Percentiles rank a stretch among this genome's conserved stretches.
phyloP scores from a whole-genome alignment of 2,888 invertebrate species.

The Molorchus minor region DNA sequence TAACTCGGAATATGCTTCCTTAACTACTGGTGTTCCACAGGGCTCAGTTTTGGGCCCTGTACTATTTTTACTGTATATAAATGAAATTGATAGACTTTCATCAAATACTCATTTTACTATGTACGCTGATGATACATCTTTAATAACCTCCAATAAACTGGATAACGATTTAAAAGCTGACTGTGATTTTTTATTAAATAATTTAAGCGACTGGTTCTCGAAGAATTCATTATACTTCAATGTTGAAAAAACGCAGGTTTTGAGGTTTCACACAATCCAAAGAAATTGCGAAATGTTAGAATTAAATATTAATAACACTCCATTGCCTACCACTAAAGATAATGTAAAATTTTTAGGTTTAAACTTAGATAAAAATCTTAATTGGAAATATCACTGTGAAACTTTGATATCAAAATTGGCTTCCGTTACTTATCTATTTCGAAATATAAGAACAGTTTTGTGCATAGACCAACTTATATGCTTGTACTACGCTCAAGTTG shows the following conservation, averaged over 20 bases:
- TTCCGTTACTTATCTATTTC: neutral
- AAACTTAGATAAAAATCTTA: neutral
- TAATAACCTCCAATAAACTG: neutral
- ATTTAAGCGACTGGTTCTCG: neutral
- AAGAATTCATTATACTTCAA: neutral
- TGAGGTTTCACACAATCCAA: neutral
- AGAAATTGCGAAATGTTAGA: neutral
- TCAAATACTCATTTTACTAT: too few relatives aligned
- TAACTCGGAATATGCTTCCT: too few relatives aligned
- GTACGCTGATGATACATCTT: too few relatives aligned
- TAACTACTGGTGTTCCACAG: too few relatives aligned
- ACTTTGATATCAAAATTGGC: neutral
- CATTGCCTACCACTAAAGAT: neutral
- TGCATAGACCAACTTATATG: neutral
- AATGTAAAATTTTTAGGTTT: neutral
- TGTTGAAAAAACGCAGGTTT: neutral
- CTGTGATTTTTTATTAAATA: conserved; percentile 3
- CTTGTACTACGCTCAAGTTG: neutral
- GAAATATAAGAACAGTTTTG: neutral
- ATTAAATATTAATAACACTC: neutral
- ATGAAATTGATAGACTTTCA: too few relatives aligned
- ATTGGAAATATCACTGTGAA: neutral
- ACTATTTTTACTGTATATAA: too few relatives aligned
- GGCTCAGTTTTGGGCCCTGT: too few relatives aligned
- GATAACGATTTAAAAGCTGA: neutral